Evolutionary conservation across 2,113 vertebrate genomes (phyloP).

Genomic region (Megaceryle maxima): DNA sequence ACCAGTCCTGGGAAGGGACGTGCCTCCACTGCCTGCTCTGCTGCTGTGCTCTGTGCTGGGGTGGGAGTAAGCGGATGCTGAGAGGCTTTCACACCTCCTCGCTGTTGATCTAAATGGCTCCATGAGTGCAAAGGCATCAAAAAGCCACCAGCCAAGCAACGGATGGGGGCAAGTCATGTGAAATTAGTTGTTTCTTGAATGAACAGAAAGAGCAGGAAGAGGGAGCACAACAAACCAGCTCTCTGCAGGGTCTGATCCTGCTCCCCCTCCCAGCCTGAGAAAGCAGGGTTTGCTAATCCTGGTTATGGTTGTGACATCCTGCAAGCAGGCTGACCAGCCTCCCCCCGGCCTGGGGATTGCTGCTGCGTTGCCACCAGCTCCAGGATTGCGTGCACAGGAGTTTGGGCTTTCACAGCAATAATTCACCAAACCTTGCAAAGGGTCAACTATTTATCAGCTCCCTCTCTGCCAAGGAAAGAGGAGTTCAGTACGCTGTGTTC

Average conservation of each 20-base stretch:
- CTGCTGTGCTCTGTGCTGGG: not conserved
- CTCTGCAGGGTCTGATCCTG: not conserved
- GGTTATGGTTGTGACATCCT: not conserved
- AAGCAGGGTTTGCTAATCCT: not conserved
- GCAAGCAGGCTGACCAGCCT: not conserved
- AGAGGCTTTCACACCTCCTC: conserved; percentile 29
- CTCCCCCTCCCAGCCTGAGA: not conserved
- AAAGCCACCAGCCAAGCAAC: not conserved
- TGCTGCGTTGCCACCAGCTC: fast-evolving
- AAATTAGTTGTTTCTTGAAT: not conserved
- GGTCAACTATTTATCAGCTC: conserved; percentile 50
- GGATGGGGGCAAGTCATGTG: not conserved
- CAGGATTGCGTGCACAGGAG: not conserved
- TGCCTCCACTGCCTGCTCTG: not conserved
- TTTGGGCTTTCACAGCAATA: conserved; percentile 11
- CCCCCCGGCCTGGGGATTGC: not conserved
- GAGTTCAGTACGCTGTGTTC: conserved; percentile 13
- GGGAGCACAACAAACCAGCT: not conserved
- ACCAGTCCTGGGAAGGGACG: not conserved
- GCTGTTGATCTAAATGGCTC: not conserved
- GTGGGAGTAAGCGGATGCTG: not conserved
- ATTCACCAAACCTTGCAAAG: conserved; percentile 24
- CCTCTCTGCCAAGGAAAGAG: conserved; percentile 16
- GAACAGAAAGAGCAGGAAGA: not conserved
- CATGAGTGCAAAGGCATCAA: not conserved